phyloP scores from a whole-genome alignment of 2,113 vertebrate species.

The Semicossyphus pulcher region DNA sequence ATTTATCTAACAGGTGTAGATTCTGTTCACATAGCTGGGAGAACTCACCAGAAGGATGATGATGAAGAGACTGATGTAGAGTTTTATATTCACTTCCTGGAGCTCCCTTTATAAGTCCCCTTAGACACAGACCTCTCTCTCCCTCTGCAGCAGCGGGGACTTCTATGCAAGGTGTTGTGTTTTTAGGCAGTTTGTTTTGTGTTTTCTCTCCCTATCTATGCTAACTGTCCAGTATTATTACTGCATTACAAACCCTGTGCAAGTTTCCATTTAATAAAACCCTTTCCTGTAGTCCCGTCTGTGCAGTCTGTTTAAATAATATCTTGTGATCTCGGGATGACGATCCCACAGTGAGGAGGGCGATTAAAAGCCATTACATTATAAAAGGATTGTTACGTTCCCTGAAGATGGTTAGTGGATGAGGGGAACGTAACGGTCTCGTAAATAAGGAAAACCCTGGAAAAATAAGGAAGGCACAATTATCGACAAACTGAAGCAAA shows the following conservation, averaged over 20 bases:
- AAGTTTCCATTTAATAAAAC: constrained; percentile 74
- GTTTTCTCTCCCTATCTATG: constrained; percentile 56
- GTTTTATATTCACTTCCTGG: constrained; percentile 41
- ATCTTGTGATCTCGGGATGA: no score
- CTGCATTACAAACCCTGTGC: constrained; percentile 55
- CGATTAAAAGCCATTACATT: no score
- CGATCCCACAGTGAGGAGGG: no score
- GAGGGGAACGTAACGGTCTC: no score
- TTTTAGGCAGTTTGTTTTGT: constrained; percentile 29
- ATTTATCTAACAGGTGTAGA: constrained; percentile 64
- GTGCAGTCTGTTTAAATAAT: background rate
- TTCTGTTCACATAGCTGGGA: constrained; percentile 48
- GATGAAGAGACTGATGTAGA: constrained; percentile 52
- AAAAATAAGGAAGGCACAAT: no score
- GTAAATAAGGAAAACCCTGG: no score
- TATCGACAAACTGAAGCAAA: no score
- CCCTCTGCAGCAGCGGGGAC: constrained; percentile 33
- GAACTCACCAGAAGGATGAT: constrained; percentile 25
- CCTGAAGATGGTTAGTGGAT: no score
- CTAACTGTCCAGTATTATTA: constrained; percentile 72
- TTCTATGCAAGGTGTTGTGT: constrained; percentile 76
- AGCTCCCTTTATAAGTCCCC: constrained; percentile 60
- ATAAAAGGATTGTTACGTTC: no score
- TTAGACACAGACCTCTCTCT: constrained; percentile 34
- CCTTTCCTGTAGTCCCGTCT: constrained; percentile 46